These are phyloP conservation scores for Gnathonemus longibarbis DNA, from an alignment of 2,113 vertebrate genomes.

Conservation along the genomic window DNA sequence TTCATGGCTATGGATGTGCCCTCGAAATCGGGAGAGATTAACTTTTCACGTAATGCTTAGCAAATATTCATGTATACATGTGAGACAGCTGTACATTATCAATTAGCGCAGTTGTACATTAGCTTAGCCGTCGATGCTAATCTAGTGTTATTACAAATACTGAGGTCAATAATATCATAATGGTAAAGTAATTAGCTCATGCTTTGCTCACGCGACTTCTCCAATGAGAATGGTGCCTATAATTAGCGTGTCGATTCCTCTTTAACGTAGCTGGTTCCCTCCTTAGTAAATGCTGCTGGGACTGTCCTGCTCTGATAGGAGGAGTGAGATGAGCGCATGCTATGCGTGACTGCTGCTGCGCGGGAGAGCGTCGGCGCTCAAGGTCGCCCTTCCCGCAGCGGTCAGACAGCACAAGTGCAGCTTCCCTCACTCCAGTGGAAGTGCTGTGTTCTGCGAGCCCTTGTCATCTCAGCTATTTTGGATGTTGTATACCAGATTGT, in stretches of 20 bases:
- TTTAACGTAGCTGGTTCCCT: not conserved
- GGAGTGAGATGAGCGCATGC: not conserved
- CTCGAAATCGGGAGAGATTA: not conserved
- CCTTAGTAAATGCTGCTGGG: not conserved
- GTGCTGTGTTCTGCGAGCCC: not conserved
- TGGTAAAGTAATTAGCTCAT: not conserved
- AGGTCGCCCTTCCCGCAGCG: not conserved
- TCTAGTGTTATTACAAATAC: not conserved
- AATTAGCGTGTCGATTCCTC: not conserved
- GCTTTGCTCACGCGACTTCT: not conserved
- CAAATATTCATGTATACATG: not conserved
- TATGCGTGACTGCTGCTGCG: not conserved
- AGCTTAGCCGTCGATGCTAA: not conserved
- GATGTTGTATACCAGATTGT: not conserved
- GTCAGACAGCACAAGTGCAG: not conserved
- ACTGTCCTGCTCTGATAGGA: not conserved
- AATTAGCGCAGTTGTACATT: not conserved
- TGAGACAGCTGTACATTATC: not conserved
- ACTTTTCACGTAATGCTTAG: not conserved
- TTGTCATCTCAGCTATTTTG: not conserved
- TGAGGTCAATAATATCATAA: not conserved
- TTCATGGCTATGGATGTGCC: not conserved
- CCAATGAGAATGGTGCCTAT: not conserved
- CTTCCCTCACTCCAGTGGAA: not conserved
- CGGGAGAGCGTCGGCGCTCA: not conserved